phyloP scores from a whole-genome alignment of 2,113 vertebrate species.

The Burhinus bistriatus region DNA sequence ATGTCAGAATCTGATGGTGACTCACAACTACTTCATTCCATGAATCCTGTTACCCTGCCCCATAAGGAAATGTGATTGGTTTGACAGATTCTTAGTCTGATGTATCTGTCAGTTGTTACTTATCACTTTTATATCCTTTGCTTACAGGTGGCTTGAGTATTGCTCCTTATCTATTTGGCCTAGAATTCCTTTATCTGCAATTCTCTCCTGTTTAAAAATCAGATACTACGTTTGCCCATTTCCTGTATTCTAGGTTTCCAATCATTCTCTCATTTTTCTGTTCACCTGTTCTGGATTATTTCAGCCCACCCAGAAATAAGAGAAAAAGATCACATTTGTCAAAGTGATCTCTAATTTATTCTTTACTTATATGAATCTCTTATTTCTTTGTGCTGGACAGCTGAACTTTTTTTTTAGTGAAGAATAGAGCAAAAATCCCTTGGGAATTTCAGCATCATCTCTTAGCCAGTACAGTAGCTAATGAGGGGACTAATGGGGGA shows the following conservation, averaged over 20 bases:
- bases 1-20: slow-evolving; percentile 27
- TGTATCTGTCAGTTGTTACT: slow-evolving; percentile 40
- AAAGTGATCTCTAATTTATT: background rate
- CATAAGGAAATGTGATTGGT: slow-evolving; percentile 4
- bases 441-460: background rate
- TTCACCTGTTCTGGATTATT: background rate
- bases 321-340: background rate
- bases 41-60: background rate
- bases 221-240: background rate
- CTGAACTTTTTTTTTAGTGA: background rate
- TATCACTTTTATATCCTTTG: slow-evolving; percentile 43
- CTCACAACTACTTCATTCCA: slow-evolving; percentile 18
- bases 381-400: background rate
- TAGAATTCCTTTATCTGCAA: slow-evolving; percentile 42
- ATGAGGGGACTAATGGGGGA: background rate
- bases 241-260: background rate
- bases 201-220: slow-evolving; percentile 28
- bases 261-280: background rate
- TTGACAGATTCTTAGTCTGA: slow-evolving; percentile 36
- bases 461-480: background rate
- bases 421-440: background rate
- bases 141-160: slow-evolving; percentile 37
- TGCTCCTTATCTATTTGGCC: slow-evolving; percentile 34
- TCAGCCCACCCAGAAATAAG: background rate
- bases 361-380: background rate